phyloP scores from a whole-genome alignment of 1,140 invertebrate genomes.

The Calephelis nemesis region DNA sequence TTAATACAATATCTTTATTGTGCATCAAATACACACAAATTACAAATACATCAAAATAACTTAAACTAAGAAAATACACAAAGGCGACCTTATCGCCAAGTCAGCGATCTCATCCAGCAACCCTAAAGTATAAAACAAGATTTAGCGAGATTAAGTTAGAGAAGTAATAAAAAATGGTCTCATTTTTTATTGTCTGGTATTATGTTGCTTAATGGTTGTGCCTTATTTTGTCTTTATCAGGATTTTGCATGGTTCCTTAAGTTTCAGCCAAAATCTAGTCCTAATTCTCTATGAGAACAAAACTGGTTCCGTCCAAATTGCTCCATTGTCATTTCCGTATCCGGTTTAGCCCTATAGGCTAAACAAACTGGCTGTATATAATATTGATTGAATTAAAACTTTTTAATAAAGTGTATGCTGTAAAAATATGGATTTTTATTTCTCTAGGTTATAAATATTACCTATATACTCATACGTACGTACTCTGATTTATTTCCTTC shows the following conservation, averaged over 20 bases:
- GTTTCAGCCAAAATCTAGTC: slow-evolving; percentile 67
- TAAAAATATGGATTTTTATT: background rate
- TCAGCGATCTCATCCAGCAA: too few species aligned
- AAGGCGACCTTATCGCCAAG: too few species aligned
- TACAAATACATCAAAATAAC: too few species aligned
- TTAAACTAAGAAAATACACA: too few species aligned
- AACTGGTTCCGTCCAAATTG: slow-evolving; percentile 75
- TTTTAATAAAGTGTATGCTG: slow-evolving; percentile 15
- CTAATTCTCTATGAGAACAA: slow-evolving; percentile 53
- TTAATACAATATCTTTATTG: too few species aligned
- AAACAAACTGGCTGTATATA: slow-evolving; percentile 3
- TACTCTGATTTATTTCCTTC: too few species aligned
- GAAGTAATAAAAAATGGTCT: background rate
- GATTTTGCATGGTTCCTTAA: slow-evolving; percentile 62
- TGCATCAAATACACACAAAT: too few species aligned
- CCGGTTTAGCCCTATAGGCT: background rate
- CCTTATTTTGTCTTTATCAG: slow-evolving; percentile 57
- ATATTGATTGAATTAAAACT: background rate
- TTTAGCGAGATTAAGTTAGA: background rate
- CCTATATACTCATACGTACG: too few species aligned
- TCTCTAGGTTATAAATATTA: background rate
- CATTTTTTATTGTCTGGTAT: background rate
- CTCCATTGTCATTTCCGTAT: slow-evolving; percentile 45
- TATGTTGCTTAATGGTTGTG: slow-evolving; percentile 58
- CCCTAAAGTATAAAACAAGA: too few species aligned